These are phyloP conservation scores for Characodon lateralis DNA, from an alignment of 2,797 vertebrate genomes.

Conservation along the genomic window DNA sequence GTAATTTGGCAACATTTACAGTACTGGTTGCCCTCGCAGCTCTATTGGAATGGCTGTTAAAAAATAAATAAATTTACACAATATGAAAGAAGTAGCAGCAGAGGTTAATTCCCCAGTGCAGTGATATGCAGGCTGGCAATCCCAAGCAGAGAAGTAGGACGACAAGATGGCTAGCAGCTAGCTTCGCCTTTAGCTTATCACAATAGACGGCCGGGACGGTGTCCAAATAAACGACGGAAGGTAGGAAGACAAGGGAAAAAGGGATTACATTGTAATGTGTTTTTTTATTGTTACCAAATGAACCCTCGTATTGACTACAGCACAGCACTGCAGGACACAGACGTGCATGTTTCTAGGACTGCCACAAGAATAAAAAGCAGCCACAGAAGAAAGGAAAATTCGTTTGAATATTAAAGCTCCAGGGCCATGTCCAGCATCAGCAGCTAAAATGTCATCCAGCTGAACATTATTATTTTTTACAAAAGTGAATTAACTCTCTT, in stretches of 20 bases:
- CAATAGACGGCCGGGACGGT: slow-evolving; percentile 62
- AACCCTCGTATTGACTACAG: slow-evolving; percentile 44
- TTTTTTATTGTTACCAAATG: slow-evolving; percentile 56
- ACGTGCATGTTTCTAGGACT: slow-evolving; percentile 18
- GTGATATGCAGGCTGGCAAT: slow-evolving; percentile 57
- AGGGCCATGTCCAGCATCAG: slow-evolving; percentile 35
- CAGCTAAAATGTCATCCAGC: slow-evolving; percentile 44
- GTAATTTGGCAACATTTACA: slow-evolving; percentile 60
- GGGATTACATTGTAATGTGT: slow-evolving; percentile 51
- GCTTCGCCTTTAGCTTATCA: slow-evolving; percentile 68
- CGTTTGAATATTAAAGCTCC: slow-evolving; percentile 55
- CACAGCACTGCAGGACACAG: slow-evolving; percentile 34
- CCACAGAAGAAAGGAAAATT: slow-evolving; percentile 33
- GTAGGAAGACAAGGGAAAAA: slow-evolving; percentile 53
- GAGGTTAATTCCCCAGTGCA: slow-evolving; percentile 64
- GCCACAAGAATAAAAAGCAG: slow-evolving; percentile 44
- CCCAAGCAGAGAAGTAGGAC: slow-evolving; percentile 48
- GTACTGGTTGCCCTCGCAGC: slow-evolving; percentile 19
- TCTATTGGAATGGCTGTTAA: slow-evolving; percentile 32
- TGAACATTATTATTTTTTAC: slow-evolving; percentile 13
- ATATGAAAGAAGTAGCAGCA: slow-evolving; percentile 43
- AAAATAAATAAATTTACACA: slow-evolving; percentile 30
- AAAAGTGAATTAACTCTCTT: slow-evolving; percentile 40
- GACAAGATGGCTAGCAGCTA: slow-evolving; percentile 64
- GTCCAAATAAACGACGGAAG: slow-evolving; percentile 64